A percentile compares a stretch with the other conserved stretches of the same genome.
These are phyloP conservation scores for Psittacara wagleri DNA, from an alignment of 2,113 vertebrate genomes.

Conservation along the genomic window DNA sequence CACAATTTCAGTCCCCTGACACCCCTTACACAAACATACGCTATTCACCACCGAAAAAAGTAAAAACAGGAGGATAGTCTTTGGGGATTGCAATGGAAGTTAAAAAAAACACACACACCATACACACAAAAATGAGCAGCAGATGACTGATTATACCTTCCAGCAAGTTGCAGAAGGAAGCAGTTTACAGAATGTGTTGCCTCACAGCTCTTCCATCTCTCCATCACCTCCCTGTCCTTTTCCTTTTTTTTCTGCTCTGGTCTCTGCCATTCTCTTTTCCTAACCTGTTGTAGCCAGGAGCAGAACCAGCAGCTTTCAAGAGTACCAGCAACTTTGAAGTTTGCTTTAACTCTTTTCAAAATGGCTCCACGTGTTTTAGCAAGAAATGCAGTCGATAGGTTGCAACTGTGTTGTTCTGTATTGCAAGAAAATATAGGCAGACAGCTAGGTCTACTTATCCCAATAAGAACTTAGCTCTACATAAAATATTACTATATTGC, in stretches of 20 bases:
- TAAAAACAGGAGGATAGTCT: constrained; percentile 26
- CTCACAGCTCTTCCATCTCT: constrained; percentile 10
- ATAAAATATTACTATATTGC: background rate
- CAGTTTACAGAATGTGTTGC: background rate
- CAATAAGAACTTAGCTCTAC: background rate
- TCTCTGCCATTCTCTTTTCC: background rate
- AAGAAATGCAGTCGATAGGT: background rate
- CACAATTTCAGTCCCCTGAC: constrained; percentile 58
- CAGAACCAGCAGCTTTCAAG: background rate
- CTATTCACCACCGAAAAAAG: constrained; percentile 28
- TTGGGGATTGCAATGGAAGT: constrained; percentile 18
- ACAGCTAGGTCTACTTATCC: background rate
- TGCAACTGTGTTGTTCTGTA: background rate
- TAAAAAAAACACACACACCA: constrained; percentile 36
- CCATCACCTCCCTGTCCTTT: background rate
- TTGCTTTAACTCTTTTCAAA: background rate
- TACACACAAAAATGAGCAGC: constrained; percentile 21
- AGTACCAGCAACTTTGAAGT: background rate
- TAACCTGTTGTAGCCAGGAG: background rate
- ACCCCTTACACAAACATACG: constrained; percentile 63
- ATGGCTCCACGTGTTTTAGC: background rate
- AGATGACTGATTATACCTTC: constrained; percentile 61
- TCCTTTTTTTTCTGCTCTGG: background rate
- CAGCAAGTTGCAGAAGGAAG: constrained; percentile 24
- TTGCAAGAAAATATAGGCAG: background rate